Percentiles rank a stretch among this genome's conserved stretches.
These are phyloP conservation scores for Virgularia gustaviana DNA, from an alignment of 92 coral and sea anemone species.

Conservation along the genomic window DNA sequence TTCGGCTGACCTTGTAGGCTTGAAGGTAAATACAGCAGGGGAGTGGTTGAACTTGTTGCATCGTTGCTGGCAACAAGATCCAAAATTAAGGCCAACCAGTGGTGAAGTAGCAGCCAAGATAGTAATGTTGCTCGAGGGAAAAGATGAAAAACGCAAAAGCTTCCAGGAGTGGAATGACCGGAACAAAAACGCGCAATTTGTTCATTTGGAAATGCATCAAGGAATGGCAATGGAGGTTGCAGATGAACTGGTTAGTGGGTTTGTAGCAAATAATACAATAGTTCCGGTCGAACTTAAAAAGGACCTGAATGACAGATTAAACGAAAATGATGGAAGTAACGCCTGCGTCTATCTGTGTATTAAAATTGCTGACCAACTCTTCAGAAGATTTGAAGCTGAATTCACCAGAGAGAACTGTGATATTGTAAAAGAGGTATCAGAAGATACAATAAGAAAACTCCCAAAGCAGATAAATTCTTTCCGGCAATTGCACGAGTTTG, in stretches of 20 bases:
- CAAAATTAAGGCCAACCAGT: constrained; percentile 24
- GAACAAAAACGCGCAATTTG: not conserved
- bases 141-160: not conserved
- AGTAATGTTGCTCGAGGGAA: not conserved
- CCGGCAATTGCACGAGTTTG: not conserved
- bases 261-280: constrained; percentile 19
- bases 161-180: not conserved
- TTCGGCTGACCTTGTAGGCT: constrained; percentile 6
- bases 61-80: constrained; percentile 46
- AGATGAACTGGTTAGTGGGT: constrained; percentile 40
- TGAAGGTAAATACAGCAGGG: not conserved
- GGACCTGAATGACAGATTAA: constrained; percentile 2
- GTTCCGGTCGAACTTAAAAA: constrained; percentile 31
- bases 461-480: constrained; percentile 1
- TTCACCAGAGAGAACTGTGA: not conserved
- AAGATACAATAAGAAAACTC: constrained; percentile 1
- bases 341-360: no score
- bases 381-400: constrained; percentile 14
- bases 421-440: not conserved
- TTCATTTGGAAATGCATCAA: constrained; percentile 26
- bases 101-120: not conserved
- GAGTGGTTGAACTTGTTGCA: constrained; percentile 35
- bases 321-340: no score
- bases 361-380: no score
- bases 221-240: constrained; percentile 43